Evolutionary conservation across 1,140 invertebrate species (phyloP).

Genomic region (Schlechtendalia chinensis): DNA sequence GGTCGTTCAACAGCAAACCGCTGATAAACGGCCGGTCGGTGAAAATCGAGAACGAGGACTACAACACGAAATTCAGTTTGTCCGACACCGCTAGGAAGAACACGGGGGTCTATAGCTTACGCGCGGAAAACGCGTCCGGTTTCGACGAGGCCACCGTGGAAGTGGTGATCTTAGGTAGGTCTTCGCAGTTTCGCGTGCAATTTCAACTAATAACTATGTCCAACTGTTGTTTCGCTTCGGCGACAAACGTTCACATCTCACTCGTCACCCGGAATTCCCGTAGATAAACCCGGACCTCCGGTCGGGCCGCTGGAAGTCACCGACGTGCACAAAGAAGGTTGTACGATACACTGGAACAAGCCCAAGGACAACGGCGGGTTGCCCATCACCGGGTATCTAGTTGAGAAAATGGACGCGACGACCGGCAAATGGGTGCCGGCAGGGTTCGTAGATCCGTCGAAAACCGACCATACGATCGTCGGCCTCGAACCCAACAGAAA

Average conservation of each 20-base stretch:
- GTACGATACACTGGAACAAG: slow-evolving; percentile 92
- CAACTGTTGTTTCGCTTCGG: too few relatives aligned
- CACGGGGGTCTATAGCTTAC: slow-evolving; percentile 87
- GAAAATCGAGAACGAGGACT: slow-evolving; percentile 89
- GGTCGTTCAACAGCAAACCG: slow-evolving; percentile 75
- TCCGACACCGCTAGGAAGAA: slow-evolving; percentile 77
- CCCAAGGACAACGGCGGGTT: slow-evolving; percentile 93
- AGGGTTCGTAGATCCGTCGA: slow-evolving; percentile 81
- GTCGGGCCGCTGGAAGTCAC: slow-evolving; percentile 90
- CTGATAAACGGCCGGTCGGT: slow-evolving; percentile 63
- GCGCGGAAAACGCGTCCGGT: slow-evolving; percentile 88
- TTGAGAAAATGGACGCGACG: slow-evolving; percentile 89
- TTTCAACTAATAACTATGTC: too few relatives aligned
- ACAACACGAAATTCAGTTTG: slow-evolving; percentile 83
- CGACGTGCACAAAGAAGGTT: slow-evolving; percentile 92
- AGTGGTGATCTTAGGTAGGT: slow-evolving; percentile 81
- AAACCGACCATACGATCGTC: slow-evolving; percentile 80
- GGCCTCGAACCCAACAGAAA: slow-evolving; percentile 88
- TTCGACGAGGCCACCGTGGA: slow-evolving; percentile 92
- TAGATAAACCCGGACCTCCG: slow-evolving; percentile 90
- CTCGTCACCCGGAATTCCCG: slow-evolving; percentile 1
- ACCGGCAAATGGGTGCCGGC: slow-evolving; percentile 86
- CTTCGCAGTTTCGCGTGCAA: background rate
- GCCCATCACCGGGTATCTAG: slow-evolving; percentile 82
- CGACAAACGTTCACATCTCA: too few relatives aligned